These are phyloP conservation scores for Neodiprion fabricii DNA, from an alignment of 1,140 invertebrate genomes.

Conservation along the genomic window DNA sequence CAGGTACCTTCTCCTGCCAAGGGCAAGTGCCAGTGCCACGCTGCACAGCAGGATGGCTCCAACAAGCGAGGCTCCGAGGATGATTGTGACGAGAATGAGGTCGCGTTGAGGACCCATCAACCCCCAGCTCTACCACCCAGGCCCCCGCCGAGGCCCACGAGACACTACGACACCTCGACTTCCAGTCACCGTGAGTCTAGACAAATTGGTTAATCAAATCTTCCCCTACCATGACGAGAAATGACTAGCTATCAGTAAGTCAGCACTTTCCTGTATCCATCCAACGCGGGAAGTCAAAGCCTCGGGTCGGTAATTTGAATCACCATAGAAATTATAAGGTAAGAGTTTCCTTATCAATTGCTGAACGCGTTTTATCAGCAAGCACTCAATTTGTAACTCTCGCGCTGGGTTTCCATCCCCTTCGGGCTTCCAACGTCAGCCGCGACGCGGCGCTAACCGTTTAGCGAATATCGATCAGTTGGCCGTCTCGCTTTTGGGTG, in stretches of 20 bases:
- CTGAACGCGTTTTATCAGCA: neutral
- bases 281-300: no score
- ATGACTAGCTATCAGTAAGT: no score
- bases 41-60: slow-evolving; percentile 42
- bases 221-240: neutral
- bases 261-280: no score
- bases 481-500: no score
- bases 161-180: slow-evolving; percentile 49
- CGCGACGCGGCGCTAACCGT: neutral
- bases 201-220: neutral
- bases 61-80: slow-evolving; percentile 46
- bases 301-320: no score
- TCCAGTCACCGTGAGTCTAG: slow-evolving; percentile 49
- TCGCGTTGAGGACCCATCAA: slow-evolving; percentile 53
- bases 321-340: no score
- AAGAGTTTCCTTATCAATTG: neutral
- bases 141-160: slow-evolving; percentile 53
- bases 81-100: slow-evolving; percentile 42
- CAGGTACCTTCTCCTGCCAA: slow-evolving; percentile 51
- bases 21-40: slow-evolving; percentile 59
- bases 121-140: slow-evolving; percentile 56
- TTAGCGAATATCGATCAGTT: neutral
- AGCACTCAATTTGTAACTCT: neutral
- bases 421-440: neutral
- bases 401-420: neutral